phyloP scores from a whole-genome alignment of 1,140 invertebrate genomes.

The Drosophila jambulina region DNA sequence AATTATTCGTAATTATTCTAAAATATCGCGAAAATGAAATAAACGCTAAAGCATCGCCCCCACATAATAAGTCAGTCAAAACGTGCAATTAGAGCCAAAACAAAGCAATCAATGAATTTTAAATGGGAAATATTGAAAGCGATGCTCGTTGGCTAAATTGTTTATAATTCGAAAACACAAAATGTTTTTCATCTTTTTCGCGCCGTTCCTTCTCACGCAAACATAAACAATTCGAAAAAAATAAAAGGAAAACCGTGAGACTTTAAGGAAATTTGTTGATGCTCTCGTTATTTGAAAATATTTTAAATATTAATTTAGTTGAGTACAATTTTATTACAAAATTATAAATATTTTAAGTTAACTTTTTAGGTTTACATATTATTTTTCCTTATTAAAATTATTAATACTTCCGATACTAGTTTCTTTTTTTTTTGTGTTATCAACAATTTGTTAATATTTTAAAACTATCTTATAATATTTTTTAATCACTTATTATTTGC shows the following conservation, averaged over 20 bases:
- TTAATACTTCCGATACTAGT: neutral
- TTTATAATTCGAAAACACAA: constrained; percentile 54
- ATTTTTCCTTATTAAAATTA: neutral
- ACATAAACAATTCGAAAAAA: constrained; percentile 31
- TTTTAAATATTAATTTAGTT: neutral
- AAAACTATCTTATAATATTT: neutral
- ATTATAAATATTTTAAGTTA: neutral
- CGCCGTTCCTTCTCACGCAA: constrained; percentile 31
- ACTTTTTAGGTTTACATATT: neutral
- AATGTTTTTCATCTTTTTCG: constrained; percentile 49
- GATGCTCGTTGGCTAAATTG: constrained; percentile 46
- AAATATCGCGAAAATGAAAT: constrained; percentile 30
- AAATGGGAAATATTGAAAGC: constrained; percentile 49
- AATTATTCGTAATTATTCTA: constrained; percentile 14
- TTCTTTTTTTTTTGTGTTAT: neutral
- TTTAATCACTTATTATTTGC: neutral
- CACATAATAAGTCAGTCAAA: constrained; percentile 39
- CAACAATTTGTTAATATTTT: neutral
- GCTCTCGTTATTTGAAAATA: neutral
- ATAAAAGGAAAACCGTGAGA: neutral
- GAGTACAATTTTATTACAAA: neutral
- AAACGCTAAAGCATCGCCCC: constrained; percentile 13
- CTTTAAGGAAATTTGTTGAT: neutral
- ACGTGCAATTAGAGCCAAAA: constrained; percentile 59
- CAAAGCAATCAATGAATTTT: constrained; percentile 34